Base-by-base conservation (phyloP, 2,888 invertebrate genomes). In the Coelinius sp. region DNA sequence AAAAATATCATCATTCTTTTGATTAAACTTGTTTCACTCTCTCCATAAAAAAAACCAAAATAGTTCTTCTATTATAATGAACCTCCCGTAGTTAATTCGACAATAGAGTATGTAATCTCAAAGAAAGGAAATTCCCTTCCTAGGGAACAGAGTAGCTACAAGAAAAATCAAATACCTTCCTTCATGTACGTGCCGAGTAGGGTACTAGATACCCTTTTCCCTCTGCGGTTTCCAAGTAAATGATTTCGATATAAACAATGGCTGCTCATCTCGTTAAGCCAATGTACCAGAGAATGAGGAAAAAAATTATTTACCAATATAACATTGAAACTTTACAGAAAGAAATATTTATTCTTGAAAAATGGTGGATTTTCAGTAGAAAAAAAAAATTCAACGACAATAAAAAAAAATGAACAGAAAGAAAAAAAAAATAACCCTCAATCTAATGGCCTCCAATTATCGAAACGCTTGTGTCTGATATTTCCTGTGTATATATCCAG, bases 261-360 rank as follows among this genome's bases (percentile, higher is more conserved):
- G 8, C 52, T 22, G 20, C 52, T 52, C 24, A 52, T 52, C 52
- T 52, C 24, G 52, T 52, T 52, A 52, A 52, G 52, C 52, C 22
- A 52, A 12, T 52, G 24, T 24, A 24, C 24, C 12, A 22, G 4
- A 52, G 20, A 52, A 52, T 52, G 52, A 10, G 49, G 52, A 24
- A 22, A 10, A 22, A 52, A 20, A 52, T 35, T 8, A 35, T 35
- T 35, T 35, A 10, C 7, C 8, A 35, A 10, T 35, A 35, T n/a
- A 35, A 35, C 8, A 35, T 35, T 35, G 6, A 3, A 35, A 8
- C 35, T 7, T 35, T 6, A 3, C 35, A 6, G n/a, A n/a, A n/a
- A n/a, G n/a, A n/a, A n/a, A n/a, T n/a, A n/a, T n/a, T n/a, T n/a
- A n/a, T n/a, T n/a, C n/a, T n/a, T n/a, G n/a, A n/a, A n/a, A n/a